phyloP scores from a whole-genome alignment of 2,888 invertebrate species.

The Thelaira solivaga region DNA sequence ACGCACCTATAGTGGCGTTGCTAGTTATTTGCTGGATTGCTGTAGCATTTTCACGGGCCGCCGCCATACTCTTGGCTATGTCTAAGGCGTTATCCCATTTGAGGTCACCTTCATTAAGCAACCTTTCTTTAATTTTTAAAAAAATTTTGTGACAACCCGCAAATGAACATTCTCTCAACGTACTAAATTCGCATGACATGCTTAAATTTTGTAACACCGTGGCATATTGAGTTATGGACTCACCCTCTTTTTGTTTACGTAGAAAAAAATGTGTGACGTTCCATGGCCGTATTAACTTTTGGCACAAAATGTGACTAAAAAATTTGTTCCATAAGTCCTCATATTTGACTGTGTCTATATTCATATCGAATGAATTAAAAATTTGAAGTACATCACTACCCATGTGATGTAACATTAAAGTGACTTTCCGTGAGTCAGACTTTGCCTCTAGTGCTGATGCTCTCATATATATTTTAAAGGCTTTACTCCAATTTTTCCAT shows the following conservation, averaged over 20 bases:
- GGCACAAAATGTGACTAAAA: constrained; percentile 16
- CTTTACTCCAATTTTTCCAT: background rate
- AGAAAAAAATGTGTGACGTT: constrained; percentile 29
- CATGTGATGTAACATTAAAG: background rate
- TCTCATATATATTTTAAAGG: background rate
- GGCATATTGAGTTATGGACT: constrained; percentile 32
- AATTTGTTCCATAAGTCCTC: background rate
- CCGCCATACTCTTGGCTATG: background rate
- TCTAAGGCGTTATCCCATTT: background rate
- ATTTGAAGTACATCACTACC: background rate
- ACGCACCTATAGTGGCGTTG: background rate
- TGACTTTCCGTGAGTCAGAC: background rate
- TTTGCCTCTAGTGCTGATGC: background rate
- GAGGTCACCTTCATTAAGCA: constrained; percentile 1
- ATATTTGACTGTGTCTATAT: background rate
- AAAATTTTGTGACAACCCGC: background rate
- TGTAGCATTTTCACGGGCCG: constrained; percentile 10
- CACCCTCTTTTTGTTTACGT: constrained; percentile 30
- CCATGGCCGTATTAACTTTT: constrained; percentile 43
- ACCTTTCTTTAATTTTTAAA: background rate
- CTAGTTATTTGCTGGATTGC: background rate
- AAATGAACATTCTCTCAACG: background rate
- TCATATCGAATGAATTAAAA: background rate
- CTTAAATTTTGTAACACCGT: constrained; percentile 37
- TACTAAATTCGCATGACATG: constrained; percentile 38